These are phyloP conservation scores for Hestina assimilis DNA, from an alignment of 1,140 invertebrate genomes.

Conservation along the genomic window DNA sequence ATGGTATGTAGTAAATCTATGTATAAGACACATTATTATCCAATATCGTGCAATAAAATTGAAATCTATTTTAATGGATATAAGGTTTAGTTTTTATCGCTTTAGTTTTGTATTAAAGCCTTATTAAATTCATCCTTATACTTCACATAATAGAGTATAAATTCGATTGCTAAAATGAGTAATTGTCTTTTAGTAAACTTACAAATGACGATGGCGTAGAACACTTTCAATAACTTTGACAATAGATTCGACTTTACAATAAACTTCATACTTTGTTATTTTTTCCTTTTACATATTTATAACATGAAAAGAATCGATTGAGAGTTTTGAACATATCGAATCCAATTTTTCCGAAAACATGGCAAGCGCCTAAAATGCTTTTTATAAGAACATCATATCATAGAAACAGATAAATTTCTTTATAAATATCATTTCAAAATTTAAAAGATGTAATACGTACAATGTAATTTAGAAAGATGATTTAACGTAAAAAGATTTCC, in stretches of 20 bases:
- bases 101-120: not conserved
- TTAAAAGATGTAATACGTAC: not conserved
- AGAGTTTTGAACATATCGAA: constrained; percentile 12
- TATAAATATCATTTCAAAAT: too few relatives aligned
- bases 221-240: not conserved
- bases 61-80: constrained; percentile 3
- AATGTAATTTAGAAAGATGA: too few relatives aligned
- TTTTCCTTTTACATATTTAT: not conserved
- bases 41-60: too few relatives aligned
- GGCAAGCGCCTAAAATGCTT: constrained; percentile 38
- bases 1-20: too few relatives aligned
- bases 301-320: not conserved
- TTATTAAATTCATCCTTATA: constrained; percentile 6
- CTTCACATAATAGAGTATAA: constrained; percentile 17
- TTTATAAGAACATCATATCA: too few relatives aligned
- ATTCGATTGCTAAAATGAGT: constrained; percentile 1
- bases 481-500: too few relatives aligned
- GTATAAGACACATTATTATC: too few relatives aligned
- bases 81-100: not conserved
- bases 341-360: constrained; percentile 25
- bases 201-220: constrained; percentile 2
- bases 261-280: not conserved
- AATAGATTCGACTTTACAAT: constrained; percentile 3
- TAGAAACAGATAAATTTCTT: too few relatives aligned
- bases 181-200: constrained; percentile 2